Evolutionary conservation across 1,140 invertebrate genomes (phyloP).

Genomic region (Ceratoteleas bidentatus): DNA sequence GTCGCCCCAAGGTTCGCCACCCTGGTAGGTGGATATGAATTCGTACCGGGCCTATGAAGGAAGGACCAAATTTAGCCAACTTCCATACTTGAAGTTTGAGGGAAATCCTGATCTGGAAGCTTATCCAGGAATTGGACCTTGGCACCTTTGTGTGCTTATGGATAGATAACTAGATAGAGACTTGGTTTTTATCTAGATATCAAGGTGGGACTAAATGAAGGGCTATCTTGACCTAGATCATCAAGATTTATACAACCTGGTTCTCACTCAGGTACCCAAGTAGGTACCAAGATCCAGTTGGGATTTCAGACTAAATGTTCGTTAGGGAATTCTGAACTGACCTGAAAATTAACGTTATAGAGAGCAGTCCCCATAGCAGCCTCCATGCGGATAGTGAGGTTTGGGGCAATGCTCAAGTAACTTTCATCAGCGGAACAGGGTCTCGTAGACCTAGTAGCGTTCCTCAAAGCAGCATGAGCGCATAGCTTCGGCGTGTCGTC

Average conservation of each 20-base stretch:
- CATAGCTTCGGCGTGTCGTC: conserved; percentile 89
- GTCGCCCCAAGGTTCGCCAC: conserved; percentile 85
- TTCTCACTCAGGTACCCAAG: too few relatives aligned
- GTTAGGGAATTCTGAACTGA: too few relatives aligned
- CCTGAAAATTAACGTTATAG: conserved; percentile 80
- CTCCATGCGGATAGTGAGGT: conserved; percentile 79
- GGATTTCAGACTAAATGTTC: neutral
- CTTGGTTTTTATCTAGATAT: too few relatives aligned
- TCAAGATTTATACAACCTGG: too few relatives aligned
- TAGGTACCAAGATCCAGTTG: too few relatives aligned
- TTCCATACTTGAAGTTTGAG: too few relatives aligned
- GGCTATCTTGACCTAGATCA: too few relatives aligned
- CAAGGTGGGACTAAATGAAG: too few relatives aligned
- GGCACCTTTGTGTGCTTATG: too few relatives aligned
- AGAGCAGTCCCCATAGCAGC: conserved; percentile 81
- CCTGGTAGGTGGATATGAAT: conserved; percentile 90
- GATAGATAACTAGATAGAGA: too few relatives aligned
- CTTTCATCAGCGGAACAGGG: conserved; percentile 88
- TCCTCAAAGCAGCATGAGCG: conserved; percentile 89
- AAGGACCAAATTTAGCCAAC: neutral
- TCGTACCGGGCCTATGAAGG: conserved; percentile 85
- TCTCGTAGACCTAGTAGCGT: conserved; percentile 87
- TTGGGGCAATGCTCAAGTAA: conserved; percentile 87
- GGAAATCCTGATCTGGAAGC: too few relatives aligned
- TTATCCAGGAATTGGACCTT: too few relatives aligned